A percentile compares a stretch with the other conserved stretches of the same genome.
These are phyloP conservation scores for Gobio gobio DNA, from an alignment of 2,113 vertebrate genomes.

Conservation along the genomic window DNA sequence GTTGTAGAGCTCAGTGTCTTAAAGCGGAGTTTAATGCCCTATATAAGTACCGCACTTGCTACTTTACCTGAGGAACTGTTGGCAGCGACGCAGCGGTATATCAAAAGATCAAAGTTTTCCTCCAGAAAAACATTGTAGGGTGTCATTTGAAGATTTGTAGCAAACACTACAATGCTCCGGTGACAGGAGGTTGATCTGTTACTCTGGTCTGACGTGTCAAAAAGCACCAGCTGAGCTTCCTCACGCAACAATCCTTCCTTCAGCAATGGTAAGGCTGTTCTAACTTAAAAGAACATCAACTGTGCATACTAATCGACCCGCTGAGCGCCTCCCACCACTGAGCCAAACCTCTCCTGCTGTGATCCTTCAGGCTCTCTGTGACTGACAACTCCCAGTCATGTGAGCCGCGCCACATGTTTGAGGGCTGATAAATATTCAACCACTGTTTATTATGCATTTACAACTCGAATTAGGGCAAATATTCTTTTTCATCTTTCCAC, in stretches of 20 bases:
- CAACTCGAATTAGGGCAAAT: conserved; percentile 13
- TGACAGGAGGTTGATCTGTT: not conserved
- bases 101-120: not conserved
- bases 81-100: not conserved
- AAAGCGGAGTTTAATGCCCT: not conserved
- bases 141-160: not conserved
- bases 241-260: conserved; percentile 26
- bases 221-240: conserved; percentile 29
- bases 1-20: not conserved
- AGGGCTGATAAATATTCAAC: conserved; percentile 11
- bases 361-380: conserved; percentile 14
- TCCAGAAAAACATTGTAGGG: not conserved
- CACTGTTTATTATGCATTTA: conserved; percentile 15
- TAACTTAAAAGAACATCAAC: conserved; percentile 37
- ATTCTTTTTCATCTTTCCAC: conserved; percentile 26
- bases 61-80: conserved; percentile 3
- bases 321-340: conserved; percentile 1
- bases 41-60: not conserved
- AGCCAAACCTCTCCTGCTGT: conserved; percentile 7
- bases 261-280: conserved; percentile 18
- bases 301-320: conserved; percentile 52
- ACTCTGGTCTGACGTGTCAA: conserved; percentile 1
- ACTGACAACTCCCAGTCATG: conserved; percentile 32
- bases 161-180: not conserved
- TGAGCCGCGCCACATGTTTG: not conserved